Evolutionary conservation across 2,797 vertebrate genomes (phyloP).

Genomic region (Sciurus carolinensis): DNA sequence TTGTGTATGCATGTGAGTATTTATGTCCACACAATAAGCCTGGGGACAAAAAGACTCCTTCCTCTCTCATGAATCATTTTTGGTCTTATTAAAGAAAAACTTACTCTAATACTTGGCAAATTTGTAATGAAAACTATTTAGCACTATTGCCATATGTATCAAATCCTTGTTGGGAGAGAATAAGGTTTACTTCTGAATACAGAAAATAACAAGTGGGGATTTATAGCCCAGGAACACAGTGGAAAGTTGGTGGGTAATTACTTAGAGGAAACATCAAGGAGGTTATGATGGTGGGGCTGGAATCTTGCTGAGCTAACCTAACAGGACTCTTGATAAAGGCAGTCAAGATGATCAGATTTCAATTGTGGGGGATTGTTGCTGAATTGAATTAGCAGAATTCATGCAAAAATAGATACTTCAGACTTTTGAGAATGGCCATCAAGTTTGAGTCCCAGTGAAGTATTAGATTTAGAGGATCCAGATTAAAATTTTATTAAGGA

Average conservation of each 20-base stretch:
- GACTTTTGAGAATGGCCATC: neutral
- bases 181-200: neutral
- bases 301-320: neutral
- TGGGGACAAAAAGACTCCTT: neutral
- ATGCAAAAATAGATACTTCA: neutral
- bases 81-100: neutral
- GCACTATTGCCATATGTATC: neutral
- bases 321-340: neutral
- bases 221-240: neutral
- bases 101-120: neutral
- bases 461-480: neutral
- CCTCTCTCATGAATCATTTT: neutral
- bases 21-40: neutral
- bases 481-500: neutral
- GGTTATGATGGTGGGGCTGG: fast-evolving
- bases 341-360: neutral
- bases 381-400: neutral
- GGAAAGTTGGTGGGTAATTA: neutral
- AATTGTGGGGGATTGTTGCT: neutral
- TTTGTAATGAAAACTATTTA: neutral
- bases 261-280: neutral
- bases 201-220: neutral
- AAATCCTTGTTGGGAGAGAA: neutral
- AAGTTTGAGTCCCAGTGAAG: no score
- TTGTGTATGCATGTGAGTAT: no score